These are phyloP conservation scores for Sternarchorhynchus goeldii DNA, from an alignment of 2,797 vertebrate genomes.

Conservation along the genomic window DNA sequence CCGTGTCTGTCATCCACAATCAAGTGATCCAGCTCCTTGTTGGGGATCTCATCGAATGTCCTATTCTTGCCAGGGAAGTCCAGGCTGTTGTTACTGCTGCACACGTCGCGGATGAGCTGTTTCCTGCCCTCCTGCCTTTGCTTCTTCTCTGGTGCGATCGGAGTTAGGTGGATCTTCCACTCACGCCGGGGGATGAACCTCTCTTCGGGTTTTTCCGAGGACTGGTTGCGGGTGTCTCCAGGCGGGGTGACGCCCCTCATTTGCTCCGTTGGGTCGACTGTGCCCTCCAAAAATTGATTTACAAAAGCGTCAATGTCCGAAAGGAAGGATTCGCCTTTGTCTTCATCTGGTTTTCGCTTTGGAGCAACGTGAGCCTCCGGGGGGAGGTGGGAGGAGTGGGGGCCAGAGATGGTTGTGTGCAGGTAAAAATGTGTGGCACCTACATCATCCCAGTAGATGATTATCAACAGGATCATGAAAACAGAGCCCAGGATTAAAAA, in stretches of 20 bases:
- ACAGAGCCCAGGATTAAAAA: conserved; percentile 87
- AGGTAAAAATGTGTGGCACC: conserved; percentile 86
- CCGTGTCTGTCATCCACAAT: conserved; percentile 97
- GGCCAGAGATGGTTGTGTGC: conserved; percentile 83
- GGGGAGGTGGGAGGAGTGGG: conserved; percentile 69
- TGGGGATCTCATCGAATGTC: conserved; percentile 96
- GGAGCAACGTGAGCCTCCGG: conserved; percentile 57
- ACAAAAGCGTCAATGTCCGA: conserved; percentile 86
- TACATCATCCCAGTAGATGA: conserved; percentile 96
- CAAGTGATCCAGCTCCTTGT: conserved; percentile 93
- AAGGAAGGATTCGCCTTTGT: conserved; percentile 69
- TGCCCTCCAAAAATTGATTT: conserved; percentile 82
- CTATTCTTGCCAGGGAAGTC: conserved; percentile 89
- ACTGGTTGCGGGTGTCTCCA: conserved; percentile 70
- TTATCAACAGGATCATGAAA: conserved; percentile 94
- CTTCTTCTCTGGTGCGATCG: conserved; percentile 70
- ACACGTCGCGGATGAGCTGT: conserved; percentile 79
- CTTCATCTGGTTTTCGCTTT: conserved; percentile 48
- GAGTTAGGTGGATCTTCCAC: conserved; percentile 85
- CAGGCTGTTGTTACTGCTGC: conserved; percentile 83
- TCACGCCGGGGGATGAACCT: conserved; percentile 84
- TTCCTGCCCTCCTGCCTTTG: conserved; percentile 80
- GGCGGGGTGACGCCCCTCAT: conserved; percentile 72
- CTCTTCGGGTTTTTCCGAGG: conserved; percentile 72
- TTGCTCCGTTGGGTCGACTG: conserved; percentile 73